Conservation (phyloP, 2,113 vertebrate species). For the Parotia lawesii region DNA sequence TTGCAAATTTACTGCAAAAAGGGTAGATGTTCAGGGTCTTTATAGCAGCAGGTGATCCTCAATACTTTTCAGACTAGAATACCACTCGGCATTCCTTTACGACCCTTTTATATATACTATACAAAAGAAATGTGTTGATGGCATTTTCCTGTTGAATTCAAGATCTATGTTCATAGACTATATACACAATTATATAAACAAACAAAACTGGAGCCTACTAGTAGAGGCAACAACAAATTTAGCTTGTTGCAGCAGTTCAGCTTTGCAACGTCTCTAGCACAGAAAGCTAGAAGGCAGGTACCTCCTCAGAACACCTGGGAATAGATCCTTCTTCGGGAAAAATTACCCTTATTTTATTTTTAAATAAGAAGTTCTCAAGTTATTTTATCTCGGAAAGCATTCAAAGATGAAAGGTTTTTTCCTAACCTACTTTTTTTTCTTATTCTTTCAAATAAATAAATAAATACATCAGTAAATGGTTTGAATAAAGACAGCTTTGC, state of each 20-base stretch:
- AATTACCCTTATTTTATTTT: not conserved
- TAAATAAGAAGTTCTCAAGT: not conserved
- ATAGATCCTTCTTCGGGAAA: not conserved
- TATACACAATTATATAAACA: not conserved
- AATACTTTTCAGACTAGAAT: not conserved
- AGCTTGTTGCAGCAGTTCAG: not conserved
- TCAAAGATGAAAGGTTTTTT: not conserved
- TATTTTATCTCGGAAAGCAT: not conserved
- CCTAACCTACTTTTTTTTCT: not conserved
- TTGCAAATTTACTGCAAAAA: not conserved
- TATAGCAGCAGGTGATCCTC: not conserved
- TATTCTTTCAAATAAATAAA: not conserved
- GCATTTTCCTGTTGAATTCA: not conserved
- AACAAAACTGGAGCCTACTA: not conserved
- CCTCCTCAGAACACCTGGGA: not conserved
- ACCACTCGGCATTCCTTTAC: not conserved
- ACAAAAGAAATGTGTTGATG: not conserved
- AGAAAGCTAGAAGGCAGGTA: not conserved
- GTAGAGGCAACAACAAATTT: slow-evolving; percentile 27
- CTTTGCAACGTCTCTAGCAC: not conserved
- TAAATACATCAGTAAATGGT: not conserved
- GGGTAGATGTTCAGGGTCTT: not conserved
- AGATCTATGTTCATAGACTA: not conserved
- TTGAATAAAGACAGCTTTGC: not conserved
- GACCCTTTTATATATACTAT: not conserved